These are phyloP conservation scores for Premnoplex brunnescens DNA, from an alignment of 2,797 vertebrate species.

Conservation along the genomic window DNA sequence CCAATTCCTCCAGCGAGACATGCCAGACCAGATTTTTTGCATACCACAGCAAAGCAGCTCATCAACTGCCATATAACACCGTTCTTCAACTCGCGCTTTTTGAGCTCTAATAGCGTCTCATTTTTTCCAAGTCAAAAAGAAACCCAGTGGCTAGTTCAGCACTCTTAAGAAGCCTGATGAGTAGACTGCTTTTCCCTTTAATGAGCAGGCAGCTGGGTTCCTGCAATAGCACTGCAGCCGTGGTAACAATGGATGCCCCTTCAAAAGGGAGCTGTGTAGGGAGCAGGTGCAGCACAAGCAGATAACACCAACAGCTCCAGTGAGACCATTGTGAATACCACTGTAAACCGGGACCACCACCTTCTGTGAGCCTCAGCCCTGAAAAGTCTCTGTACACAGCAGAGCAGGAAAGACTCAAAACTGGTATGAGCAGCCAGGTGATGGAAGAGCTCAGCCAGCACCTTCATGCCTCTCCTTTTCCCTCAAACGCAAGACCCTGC, in stretches of 20 bases:
- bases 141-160: background rate
- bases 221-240: background rate
- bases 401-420: background rate
- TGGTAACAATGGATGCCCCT: background rate
- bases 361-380: background rate
- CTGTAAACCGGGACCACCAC: rapidly evolving
- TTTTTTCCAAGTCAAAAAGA: slow-evolving; percentile 21
- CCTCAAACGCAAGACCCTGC: background rate
- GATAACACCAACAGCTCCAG: background rate
- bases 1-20: background rate
- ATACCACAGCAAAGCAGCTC: slow-evolving; percentile 16
- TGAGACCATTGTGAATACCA: background rate
- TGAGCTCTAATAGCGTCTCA: background rate
- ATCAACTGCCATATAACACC: background rate
- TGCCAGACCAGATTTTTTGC: slow-evolving; percentile 44
- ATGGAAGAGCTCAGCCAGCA: background rate
- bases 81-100: background rate
- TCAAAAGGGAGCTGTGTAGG: rapidly evolving
- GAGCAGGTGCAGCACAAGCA: background rate
- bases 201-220: background rate
- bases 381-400: rapidly evolving
- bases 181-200: background rate
- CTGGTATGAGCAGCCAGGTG: rapidly evolving
- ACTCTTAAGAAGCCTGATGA: background rate
- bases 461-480: background rate